Evolutionary conservation across 2,113 vertebrate genomes (phyloP), one percentile per base, ranked within the genome.

Genomic region (Potamarius usumacintae): DNA sequence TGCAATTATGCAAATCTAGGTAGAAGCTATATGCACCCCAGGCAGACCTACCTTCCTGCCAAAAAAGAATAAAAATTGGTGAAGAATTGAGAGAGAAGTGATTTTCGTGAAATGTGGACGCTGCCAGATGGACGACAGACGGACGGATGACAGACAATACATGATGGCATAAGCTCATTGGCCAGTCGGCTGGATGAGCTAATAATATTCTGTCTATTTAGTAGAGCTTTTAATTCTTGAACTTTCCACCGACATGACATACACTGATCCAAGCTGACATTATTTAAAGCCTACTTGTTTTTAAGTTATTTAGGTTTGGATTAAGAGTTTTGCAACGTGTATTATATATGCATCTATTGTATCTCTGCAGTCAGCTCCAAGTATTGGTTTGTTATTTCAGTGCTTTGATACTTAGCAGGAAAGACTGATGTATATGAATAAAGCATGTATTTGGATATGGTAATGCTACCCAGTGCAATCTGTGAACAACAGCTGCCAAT

Each of bases 401-500:
- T 77, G 72, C 69, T 86, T 85, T 55, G 77, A 62, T 74, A 72
- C 78, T 89, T 86, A 69, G 52, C 76, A 27, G 52, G 58, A 65
- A 69, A 84, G 63, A 72, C 48, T 82, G 77, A 48, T 67, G 63
- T 76, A 69, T 34, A 85, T 91, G 62, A 88, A 86, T 88, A 89
- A 86, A 82, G 80, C 86, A 89, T 86, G 82, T 30, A 69, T 85
- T 82, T 85, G 78, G 34, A 87, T 85, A 90, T 90, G 89, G 72
- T 87, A 86, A 90, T 87, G 69, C 57, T 50, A 71, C 78, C 82
- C 71, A 82, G 62, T 89, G 72, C 87, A 90, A 85, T 89, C 82
- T 87, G 89, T 78, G 86, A 69, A 89, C 87, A 89, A 87, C 89
- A 90, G 89, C 88, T 90, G 87, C 87, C 94, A 88, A 91, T 91